Evolutionary conservation across 2,113 vertebrate genomes (phyloP).

Genomic region (Lethenteron camtschaticum): DNA sequence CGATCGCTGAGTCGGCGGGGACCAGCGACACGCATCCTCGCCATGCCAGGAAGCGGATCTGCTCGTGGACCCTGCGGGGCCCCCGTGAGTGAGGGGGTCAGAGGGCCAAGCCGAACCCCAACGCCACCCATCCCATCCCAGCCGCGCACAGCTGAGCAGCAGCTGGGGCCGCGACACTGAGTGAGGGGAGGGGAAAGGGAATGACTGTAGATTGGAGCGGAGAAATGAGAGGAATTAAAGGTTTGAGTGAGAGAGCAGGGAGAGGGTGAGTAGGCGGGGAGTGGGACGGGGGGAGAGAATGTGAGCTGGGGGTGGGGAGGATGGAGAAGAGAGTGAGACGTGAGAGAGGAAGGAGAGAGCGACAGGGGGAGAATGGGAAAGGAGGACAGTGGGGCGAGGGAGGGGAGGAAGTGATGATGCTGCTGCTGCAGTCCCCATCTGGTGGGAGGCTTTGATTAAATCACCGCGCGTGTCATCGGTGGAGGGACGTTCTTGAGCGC

Average conservation of each 20-base stretch:
- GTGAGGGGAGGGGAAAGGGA: rapidly evolving
- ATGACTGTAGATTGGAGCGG: not conserved
- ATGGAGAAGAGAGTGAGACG: conserved; percentile 8
- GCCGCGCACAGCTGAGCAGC: not conserved
- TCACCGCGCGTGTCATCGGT: not conserved
- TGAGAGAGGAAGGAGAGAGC: conserved; percentile 7
- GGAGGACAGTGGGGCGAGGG: conserved; percentile 10
- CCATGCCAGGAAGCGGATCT: too few relatives aligned
- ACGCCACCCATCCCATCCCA: too few relatives aligned
- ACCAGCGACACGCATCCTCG: too few relatives aligned
- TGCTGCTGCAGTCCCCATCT: conserved; percentile 7
- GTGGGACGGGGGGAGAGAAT: conserved; percentile 12
- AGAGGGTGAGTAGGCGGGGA: conserved; percentile 14
- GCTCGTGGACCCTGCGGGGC: too few relatives aligned
- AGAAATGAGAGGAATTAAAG: conserved; percentile 16
- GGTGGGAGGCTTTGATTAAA: not conserved
- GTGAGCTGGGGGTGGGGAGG: not conserved
- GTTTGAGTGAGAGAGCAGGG: conserved; percentile 11
- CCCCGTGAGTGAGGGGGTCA: not conserved
- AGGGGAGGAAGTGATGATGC: conserved; percentile 15
- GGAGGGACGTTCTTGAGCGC: not conserved
- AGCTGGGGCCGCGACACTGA: not conserved
- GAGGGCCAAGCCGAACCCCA: not conserved
- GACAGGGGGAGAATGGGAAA: conserved; percentile 7
- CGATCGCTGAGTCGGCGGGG: too few relatives aligned